phyloP scores from a whole-genome alignment of 2,797 vertebrate species.

The Spheniscus humboldti region DNA sequence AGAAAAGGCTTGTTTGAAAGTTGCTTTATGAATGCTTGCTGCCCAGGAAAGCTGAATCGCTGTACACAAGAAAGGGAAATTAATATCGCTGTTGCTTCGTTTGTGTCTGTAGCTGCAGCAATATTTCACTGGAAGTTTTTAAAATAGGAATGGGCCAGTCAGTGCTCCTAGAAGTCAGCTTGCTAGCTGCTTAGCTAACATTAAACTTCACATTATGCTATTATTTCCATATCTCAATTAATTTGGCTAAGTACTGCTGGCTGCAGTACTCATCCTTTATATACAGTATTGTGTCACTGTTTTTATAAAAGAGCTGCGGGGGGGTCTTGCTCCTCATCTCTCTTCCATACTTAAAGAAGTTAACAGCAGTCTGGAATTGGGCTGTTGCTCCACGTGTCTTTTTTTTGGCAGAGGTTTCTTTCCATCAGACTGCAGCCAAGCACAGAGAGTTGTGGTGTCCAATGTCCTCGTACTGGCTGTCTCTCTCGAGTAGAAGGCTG shows the following conservation, averaged over 20 bases:
- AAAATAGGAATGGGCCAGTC: background rate
- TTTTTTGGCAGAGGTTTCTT: conserved; percentile 6
- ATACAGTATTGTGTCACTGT: background rate
- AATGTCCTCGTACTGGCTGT: background rate
- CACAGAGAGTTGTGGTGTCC: background rate
- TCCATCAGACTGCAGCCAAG: background rate
- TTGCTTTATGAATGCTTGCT: background rate
- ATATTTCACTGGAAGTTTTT: background rate
- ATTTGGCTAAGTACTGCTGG: background rate
- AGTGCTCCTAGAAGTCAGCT: background rate
- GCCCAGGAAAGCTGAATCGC: background rate
- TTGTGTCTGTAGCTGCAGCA: background rate
- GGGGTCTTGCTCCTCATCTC: background rate
- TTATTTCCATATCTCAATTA: background rate
- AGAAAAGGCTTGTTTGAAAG: background rate
- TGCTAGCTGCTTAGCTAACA: background rate
- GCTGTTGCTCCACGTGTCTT: background rate
- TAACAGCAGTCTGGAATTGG: background rate
- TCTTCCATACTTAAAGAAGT: background rate
- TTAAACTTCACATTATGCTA: background rate
- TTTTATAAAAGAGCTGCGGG: background rate
- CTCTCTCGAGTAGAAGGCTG: background rate
- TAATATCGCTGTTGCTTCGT: background rate
- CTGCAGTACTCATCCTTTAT: background rate
- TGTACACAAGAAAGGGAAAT: background rate